Base-by-base conservation (phyloP, 2,113 vertebrate species). In the Sapajus apella region DNA sequence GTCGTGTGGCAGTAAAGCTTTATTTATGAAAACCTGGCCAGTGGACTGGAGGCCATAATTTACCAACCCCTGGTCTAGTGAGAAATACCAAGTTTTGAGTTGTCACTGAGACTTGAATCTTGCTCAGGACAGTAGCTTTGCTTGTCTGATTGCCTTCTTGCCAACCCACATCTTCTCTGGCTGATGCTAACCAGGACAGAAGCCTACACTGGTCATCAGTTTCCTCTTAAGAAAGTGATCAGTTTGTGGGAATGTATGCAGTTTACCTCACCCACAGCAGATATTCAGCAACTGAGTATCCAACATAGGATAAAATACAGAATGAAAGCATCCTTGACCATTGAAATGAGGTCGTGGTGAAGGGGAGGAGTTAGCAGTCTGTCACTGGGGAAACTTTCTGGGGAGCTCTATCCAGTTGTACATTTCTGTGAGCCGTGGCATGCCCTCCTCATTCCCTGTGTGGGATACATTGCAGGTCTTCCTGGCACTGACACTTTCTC, bases 131-230 rank as follows among this genome's bases (percentile, higher is more conserved):
- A 21, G 20, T 40, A 27, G 47, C 32, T 35, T 25, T 82, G 45
- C 47, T 80, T 50, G 20, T 18, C 8, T 3, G 8, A 7, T 43
- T 6, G 25, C 35, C 73, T 88, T 79, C 37, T 8, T 5, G 12
- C 5, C 18, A 52, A 13, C 32, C 12, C 47, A 35, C 6, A 20
- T 76, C 52, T 84, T 73, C 30, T 55, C 91, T 23, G 21, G 47
- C 23, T 55, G 56, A 5, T 5, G 1, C 23, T 23, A 40, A 11
- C 1, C 0, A 37, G 77, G 47, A 35, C 0, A 9, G 10, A 18
- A 55, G 5, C 40, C 35, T 16, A 30, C 25, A 12, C 17, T 55
- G 21, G 37, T 70, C 47, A 83, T 77, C 1, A 13, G n/a, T 66
- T n/a, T 52, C 55, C 35, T 88, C 23, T 47, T 40, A 18, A n/a